These are phyloP conservation scores for Ophion obscuratus DNA, from an alignment of 2,888 invertebrate species.

Conservation along the genomic window DNA sequence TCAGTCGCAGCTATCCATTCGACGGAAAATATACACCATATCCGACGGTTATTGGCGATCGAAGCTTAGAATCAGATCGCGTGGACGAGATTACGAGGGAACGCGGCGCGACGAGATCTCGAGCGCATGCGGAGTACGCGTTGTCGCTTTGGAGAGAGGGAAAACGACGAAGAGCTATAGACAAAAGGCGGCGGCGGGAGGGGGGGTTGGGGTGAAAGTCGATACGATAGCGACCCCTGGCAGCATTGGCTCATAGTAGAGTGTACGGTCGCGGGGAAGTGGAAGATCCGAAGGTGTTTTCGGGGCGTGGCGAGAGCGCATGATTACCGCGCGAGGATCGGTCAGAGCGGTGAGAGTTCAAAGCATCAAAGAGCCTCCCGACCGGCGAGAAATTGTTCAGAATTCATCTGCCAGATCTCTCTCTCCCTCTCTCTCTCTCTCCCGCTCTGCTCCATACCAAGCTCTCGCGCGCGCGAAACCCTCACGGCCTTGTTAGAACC, in stretches of 20 bases:
- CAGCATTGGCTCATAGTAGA: slow-evolving; percentile 31
- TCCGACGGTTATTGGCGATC: slow-evolving; percentile 70
- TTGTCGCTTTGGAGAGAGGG: slow-evolving; percentile 7
- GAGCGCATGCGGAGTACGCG: slow-evolving; percentile 63
- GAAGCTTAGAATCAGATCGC: slow-evolving; percentile 77
- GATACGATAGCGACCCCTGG: slow-evolving; percentile 47
- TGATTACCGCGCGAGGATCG: slow-evolving; percentile 84
- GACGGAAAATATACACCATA: slow-evolving; percentile 48
- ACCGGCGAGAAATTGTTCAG: slow-evolving; percentile 82
- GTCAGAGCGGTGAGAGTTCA: slow-evolving; percentile 84
- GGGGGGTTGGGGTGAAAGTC: slow-evolving; percentile 39
- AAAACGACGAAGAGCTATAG: background rate
- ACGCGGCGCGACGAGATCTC: slow-evolving; percentile 18
- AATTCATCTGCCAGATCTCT: slow-evolving; percentile 78
- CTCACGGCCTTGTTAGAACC: slow-evolving; percentile 65
- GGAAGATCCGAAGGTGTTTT: slow-evolving; percentile 81
- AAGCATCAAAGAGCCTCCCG: slow-evolving; percentile 83
- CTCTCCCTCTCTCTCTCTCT: slow-evolving; percentile 11
- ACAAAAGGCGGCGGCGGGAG: background rate
- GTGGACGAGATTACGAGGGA: slow-evolving; percentile 71
- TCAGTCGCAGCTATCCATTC: slow-evolving; percentile 56
- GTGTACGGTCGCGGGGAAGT: slow-evolving; percentile 25
- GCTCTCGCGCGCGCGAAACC: background rate
- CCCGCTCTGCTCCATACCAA: background rate
- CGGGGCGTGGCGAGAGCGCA: slow-evolving; percentile 83